phyloP scores from a whole-genome alignment of 2,888 invertebrate genomes.

The Drosophila cognata region DNA sequence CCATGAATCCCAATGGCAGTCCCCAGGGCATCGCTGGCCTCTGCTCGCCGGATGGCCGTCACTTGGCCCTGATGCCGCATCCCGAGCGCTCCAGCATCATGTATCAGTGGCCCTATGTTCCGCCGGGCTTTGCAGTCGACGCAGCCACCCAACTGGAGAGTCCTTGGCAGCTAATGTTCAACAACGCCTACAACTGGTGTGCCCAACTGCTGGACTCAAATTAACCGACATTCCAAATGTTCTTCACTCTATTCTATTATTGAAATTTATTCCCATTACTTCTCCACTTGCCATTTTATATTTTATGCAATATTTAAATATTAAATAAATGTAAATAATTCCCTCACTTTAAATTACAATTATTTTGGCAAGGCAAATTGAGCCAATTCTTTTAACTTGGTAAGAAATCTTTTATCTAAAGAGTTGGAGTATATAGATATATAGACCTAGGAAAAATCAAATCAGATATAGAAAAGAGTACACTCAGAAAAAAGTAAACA shows the following conservation, averaged over 20 bases:
- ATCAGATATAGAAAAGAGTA: too few relatives aligned
- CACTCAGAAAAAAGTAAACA: too few relatives aligned
- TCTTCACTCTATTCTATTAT: background rate
- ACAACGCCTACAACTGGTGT: constrained; percentile 93
- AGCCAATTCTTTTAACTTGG: background rate
- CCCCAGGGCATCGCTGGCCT: constrained; percentile 94
- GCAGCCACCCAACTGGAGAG: constrained; percentile 86
- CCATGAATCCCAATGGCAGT: constrained; percentile 98
- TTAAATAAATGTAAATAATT: constrained; percentile 2
- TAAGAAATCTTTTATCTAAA: background rate
- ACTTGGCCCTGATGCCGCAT: constrained; percentile 99
- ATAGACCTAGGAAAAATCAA: too few relatives aligned
- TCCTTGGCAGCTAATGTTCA: constrained; percentile 97
- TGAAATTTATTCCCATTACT: constrained; percentile 3
- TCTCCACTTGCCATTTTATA: background rate
- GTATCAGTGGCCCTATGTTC: constrained; percentile 95
- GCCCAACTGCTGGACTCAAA: constrained; percentile 14
- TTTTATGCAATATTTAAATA: background rate
- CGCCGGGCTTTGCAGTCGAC: constrained; percentile 84
- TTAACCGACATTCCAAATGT: background rate
- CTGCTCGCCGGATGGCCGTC: constrained; percentile 95
- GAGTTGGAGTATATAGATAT: background rate
- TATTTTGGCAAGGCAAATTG: background rate
- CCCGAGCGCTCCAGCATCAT: constrained; percentile 96
- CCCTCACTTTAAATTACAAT: background rate